phyloP scores from a whole-genome alignment of 2,888 invertebrate species.

The Gymnosoma rotundatum region DNA sequence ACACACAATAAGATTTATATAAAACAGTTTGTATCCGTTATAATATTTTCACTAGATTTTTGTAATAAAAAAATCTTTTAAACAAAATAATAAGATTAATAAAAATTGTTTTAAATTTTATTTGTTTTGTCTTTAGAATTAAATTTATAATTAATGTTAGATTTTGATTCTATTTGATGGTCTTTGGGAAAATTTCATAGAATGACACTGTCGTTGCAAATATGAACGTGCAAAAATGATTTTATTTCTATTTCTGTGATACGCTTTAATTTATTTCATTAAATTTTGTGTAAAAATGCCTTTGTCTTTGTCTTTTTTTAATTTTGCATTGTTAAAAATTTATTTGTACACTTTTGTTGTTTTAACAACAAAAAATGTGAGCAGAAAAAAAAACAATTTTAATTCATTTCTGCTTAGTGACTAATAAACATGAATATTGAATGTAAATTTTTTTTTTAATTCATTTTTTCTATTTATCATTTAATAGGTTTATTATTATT shows the following conservation, averaged over 20 bases:
- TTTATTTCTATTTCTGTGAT: slow-evolving; percentile 44
- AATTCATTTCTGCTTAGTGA: slow-evolving; percentile 48
- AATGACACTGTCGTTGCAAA: not conserved
- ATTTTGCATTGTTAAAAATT: slow-evolving; percentile 48
- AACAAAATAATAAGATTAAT: slow-evolving; percentile 12
- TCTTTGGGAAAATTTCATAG: not conserved
- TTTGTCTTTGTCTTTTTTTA: slow-evolving; percentile 1
- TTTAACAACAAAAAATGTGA: slow-evolving; percentile 24
- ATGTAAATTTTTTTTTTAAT: not conserved
- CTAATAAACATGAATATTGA: slow-evolving; percentile 45
- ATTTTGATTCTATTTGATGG: slow-evolving; percentile 9
- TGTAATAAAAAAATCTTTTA: not conserved
- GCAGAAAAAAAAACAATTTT: not conserved
- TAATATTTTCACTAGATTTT: slow-evolving; percentile 40
- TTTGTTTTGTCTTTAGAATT: slow-evolving; percentile 46
- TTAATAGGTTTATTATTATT: slow-evolving; percentile 14
- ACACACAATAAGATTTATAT: slow-evolving; percentile 55
- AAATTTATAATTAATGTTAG: slow-evolving; percentile 58
- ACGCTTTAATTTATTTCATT: slow-evolving; percentile 62
- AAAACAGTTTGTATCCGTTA: slow-evolving; percentile 54
- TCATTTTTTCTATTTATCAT: not conserved
- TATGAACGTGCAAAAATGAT: slow-evolving; percentile 10
- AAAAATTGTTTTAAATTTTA: slow-evolving; percentile 25
- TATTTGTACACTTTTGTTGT: slow-evolving; percentile 17
- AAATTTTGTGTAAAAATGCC: slow-evolving; percentile 64